Evolutionary conservation across 1,140 invertebrate genomes (phyloP), one percentile per base, ranked within the genome.

Genomic region (Melipona quadrifasciata): DNA sequence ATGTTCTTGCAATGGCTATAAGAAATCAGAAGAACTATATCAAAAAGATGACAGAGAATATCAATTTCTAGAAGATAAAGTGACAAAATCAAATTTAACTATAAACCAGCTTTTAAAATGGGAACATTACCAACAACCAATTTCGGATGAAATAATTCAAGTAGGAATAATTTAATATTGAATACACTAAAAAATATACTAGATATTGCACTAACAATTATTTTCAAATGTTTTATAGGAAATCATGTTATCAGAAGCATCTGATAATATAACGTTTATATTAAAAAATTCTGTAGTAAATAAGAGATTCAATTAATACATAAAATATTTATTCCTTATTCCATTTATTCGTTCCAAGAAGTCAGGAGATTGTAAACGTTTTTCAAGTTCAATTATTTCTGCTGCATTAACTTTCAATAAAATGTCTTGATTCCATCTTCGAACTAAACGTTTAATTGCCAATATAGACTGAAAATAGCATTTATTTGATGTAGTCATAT

Each of bases 41-140:
- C 11, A 68, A 55, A 78, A 92, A 21, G 74, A 86, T 68, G 67
- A 53, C 12, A 79, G 90, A 67, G 61, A 86, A 67, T 91, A 86
- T 84, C 90, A 93, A 75, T 87, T 93, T 58, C 67, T 92, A n/a
- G 68, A 76, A n/a, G 75, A 91, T 34, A 73, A 92, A 73, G 10
- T 80, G 53, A 1, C 77, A 57, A 84, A 89, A 55, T 80, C 90
- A 80, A 92, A 93, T 86, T 84, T 93, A 55, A 93, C 93, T 21
- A 93, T 94, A 53, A 94, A 93, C 84, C 91, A 94, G 19, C 91
- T 94, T 86, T 86, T 88, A 57, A 75, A 87, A 51, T 94, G 93
- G 93, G 87, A 93, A 82, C 93, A 93, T 87, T 94, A 90, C 27
- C 92, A 91, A 47, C 80, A 87, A 71, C 93, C 93, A 70, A 85